Evolutionary conservation across 2,888 invertebrate species (phyloP), one percentile per base, ranked within the genome.

Genomic region (Amphipyra berbera): DNA sequence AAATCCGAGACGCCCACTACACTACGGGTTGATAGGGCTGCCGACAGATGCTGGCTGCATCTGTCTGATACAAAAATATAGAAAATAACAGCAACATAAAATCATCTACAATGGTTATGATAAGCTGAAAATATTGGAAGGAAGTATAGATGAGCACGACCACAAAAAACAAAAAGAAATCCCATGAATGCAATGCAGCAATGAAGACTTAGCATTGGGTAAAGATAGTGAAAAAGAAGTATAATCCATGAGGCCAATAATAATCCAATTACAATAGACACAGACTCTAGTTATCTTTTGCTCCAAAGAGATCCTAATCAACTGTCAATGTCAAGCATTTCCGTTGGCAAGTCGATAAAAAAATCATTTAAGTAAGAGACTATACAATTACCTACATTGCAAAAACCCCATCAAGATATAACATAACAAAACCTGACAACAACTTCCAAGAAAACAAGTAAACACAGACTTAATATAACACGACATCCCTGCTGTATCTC

Each of bases 1-100:
- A 85, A 84, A 82, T 82, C 76, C 46, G 46, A 67, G 66, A 81
- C 85, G 76, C 86, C 87, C 79, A 88, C 85, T 61, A 61, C 66
- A 60, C 63, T 45, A 58, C 47, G 42, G 9, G 15, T 13, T 49
- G 46, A 53, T 50, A 67, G 71, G 77, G 73, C 15, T 73, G 69
- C 6, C 63, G 57, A 40, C 33, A 42, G n/a, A 7, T 35, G 33
- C 41, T 46, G n/a, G n/a, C n/a, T n/a, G n/a, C n/a, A 52, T 15
- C 14, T 27, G n/a, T n/a, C n/a, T 12, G 21, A n/a, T 9, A 10
- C 10, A 12, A 38, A 48, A 15, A 21, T 54, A 40, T 15, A 44
- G 9, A 2, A 40, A 41, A 42, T 21, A 37, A 48, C 14, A 14
- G 38, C 1, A 2, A 15, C 2, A 54, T 0, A 40, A 12, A 30